A percentile compares a stretch with the other conserved stretches of the same genome.
Conservation (phyloP, 2,113 vertebrate species). For the Corapipo altera region DNA sequence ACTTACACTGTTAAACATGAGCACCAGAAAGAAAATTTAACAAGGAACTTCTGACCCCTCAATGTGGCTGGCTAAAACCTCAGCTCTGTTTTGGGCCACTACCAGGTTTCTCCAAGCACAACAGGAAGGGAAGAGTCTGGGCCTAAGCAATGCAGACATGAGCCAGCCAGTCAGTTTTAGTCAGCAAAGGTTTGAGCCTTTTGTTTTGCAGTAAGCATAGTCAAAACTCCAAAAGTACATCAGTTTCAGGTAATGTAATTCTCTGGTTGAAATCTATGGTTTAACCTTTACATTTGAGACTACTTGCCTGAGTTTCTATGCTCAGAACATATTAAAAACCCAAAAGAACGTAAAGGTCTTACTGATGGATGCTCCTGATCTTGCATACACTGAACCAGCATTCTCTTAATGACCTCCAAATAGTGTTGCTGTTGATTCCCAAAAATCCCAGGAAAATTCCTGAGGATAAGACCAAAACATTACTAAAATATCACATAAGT, state of each 20-base stretch:
- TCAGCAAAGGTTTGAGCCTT: background rate
- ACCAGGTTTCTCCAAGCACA: background rate
- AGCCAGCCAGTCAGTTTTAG: background rate
- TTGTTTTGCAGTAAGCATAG: background rate
- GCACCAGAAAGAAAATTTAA: background rate
- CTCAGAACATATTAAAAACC: background rate
- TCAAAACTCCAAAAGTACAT: background rate
- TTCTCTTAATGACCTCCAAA: constrained; percentile 96
- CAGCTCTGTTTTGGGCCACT: background rate
- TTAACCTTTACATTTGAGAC: background rate
- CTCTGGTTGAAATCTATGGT: background rate
- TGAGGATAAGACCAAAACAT: constrained; percentile 52
- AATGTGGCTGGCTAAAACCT: background rate
- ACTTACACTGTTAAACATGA: background rate
- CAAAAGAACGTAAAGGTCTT: background rate
- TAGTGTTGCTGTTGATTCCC: constrained; percentile 99
- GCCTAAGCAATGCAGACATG: background rate
- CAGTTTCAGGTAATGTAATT: background rate
- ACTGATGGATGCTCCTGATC: constrained; percentile 94
- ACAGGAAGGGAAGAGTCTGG: background rate
- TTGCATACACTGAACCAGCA: constrained; percentile 99
- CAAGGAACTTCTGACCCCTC: background rate
- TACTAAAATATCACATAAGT: background rate
- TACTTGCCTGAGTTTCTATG: background rate
- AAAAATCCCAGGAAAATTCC: constrained; percentile 99